Percentiles rank a stretch among this genome's conserved stretches.
These are phyloP conservation scores for Pituophis catenifer DNA, from an alignment of 2,113 vertebrate species.

Conservation along the genomic window DNA sequence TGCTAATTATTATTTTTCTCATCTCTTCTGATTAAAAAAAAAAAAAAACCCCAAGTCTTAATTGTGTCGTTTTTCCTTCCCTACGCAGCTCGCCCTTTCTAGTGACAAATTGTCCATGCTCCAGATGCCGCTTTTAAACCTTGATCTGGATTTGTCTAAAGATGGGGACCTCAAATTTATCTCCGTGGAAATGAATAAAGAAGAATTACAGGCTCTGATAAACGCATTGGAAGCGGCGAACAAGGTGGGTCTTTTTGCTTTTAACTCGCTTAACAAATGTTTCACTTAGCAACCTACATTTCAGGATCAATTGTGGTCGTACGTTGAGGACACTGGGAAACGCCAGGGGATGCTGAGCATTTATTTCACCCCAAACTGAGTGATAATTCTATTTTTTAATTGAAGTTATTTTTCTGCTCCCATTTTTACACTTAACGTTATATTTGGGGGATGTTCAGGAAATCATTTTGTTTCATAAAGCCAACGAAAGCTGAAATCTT, in stretches of 20 bases:
- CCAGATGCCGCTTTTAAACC: constrained; percentile 88
- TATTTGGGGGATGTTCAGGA: not conserved
- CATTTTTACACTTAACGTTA: not conserved
- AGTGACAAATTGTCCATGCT: constrained; percentile 93
- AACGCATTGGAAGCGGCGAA: constrained; percentile 88
- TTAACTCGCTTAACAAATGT: not conserved
- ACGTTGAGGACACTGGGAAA: not conserved
- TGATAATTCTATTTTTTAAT: not conserved
- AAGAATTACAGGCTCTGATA: constrained; percentile 87
- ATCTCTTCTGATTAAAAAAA: not conserved
- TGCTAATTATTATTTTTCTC: not conserved
- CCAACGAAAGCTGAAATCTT: not conserved
- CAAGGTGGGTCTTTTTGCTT: constrained; percentile 75
- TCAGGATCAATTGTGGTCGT: not conserved
- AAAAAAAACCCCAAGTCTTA: not conserved
- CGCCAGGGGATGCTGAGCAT: not conserved
- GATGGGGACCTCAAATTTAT: constrained; percentile 73
- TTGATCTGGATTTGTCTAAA: constrained; percentile 85
- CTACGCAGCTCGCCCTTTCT: constrained; percentile 84
- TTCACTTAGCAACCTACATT: not conserved
- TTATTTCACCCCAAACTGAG: not conserved
- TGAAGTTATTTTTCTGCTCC: not conserved
- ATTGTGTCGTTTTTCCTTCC: constrained; percentile 28
- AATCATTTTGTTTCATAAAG: not conserved
- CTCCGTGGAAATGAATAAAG: constrained; percentile 89